Percentiles rank a stretch among this genome's conserved stretches.
Conservation (phyloP, 2,113 vertebrate genomes). For the Madoqua kirkii region DNA sequence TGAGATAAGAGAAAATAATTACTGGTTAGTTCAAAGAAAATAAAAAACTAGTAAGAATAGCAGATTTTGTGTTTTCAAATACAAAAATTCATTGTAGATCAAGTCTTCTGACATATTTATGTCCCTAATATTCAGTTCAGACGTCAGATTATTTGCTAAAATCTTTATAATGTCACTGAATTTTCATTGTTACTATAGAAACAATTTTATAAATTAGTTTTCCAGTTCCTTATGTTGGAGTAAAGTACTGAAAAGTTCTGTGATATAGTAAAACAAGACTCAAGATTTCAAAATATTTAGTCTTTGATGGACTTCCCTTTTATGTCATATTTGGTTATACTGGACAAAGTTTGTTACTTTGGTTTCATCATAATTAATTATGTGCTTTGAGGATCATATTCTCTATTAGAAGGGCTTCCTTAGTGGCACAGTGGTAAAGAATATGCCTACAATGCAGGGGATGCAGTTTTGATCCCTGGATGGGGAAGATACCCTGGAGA, state of each 20-base stretch:
- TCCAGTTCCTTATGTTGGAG: not conserved
- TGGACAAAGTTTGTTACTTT: conserved; percentile 10
- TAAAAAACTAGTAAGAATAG: not conserved
- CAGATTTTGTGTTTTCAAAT: conserved; percentile 5
- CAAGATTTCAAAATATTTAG: not conserved
- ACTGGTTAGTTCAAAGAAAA: conserved; percentile 9
- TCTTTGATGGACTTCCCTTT: not conserved
- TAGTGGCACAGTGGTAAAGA: not conserved
- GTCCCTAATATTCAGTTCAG: not conserved
- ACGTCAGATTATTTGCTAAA: conserved; percentile 11
- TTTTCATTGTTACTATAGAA: not conserved
- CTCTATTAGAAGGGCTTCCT: not conserved
- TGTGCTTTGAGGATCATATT: not conserved
- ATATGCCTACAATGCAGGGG: not conserved
- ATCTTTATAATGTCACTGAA: conserved; percentile 3
- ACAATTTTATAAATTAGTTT: conserved; percentile 17
- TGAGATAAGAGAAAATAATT: not conserved
- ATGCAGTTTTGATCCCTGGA: not conserved
- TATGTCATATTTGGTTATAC: not conserved
- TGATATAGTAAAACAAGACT: not conserved
- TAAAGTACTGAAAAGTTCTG: not conserved
- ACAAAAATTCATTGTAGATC: not conserved
- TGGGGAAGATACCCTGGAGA: not conserved
- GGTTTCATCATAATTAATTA: not conserved
- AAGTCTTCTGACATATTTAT: not conserved